Base-by-base conservation (phyloP, 2,797 vertebrate genomes). In the Eulemur coronatus region DNA sequence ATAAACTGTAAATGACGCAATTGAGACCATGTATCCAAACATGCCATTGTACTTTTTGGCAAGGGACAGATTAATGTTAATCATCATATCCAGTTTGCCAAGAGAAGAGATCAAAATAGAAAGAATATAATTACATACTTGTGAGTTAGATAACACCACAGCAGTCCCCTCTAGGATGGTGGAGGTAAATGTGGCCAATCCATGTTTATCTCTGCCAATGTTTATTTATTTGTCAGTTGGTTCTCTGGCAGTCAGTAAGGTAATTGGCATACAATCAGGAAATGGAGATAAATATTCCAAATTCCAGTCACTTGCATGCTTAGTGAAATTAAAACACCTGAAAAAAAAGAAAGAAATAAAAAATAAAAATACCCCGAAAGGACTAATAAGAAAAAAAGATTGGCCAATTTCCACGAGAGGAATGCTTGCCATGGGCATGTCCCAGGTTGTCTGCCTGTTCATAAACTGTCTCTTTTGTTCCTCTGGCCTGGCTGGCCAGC, bases 241-340 rank as follows among this genome's bases (percentile, higher is more conserved):
- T 80, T 89, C 67, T 88, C 90, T 59, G 52, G 61, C 80, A 92
- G 67, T 57, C 85, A 57, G 30, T 57, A 82, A 86, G 50, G 38
- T n/a, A 90, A 90, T 14, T 95, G 84, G 61, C 72, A 79, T 26
- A 30, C 87, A 80, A 78, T 92, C 94, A 96, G 43, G 24, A 93
- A 87, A 85, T 48, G 80, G n/a, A 94, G 57, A 80, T 43, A 67
- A 94, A 75, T 55, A 85, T 78, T 95, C 48, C 59, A 92, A 95
- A 80, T 50, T 50, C 26, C 41, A 35, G 13, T 59, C 61, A 26
- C 10, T 28, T 38, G n/a, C n/a, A 69, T 85, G 26, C 30, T 79
- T 59, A 84, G 26, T 65, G 50, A 91, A 85, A 84, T 89, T 85
- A 93, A 93, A 92, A 50, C 55, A 92, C 35, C 85, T 75, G 57